phyloP scores from a whole-genome alignment of 2,888 invertebrate species.

The Melinaea marsaeus region DNA sequence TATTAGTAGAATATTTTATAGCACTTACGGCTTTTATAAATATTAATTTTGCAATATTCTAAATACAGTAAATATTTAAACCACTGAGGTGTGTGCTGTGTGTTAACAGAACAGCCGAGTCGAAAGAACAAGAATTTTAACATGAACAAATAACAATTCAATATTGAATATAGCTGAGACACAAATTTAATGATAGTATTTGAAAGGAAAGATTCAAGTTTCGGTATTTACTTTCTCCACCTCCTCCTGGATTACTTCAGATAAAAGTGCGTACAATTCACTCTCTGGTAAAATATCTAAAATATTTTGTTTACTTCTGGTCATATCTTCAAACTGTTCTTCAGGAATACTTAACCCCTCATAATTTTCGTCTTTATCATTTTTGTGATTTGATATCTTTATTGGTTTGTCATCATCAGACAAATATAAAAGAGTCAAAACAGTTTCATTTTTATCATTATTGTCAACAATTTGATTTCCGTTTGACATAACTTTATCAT shows the following conservation, averaged over 20 bases:
- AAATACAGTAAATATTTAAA: too few relatives aligned
- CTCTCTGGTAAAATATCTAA: slow-evolving; percentile 28
- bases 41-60: too few relatives aligned
- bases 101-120: too few relatives aligned
- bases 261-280: slow-evolving; percentile 36
- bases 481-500: slow-evolving; percentile 14
- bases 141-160: background rate
- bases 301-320: slow-evolving; percentile 26
- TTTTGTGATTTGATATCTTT: slow-evolving; percentile 1
- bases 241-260: slow-evolving; percentile 33
- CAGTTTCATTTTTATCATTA: slow-evolving; percentile 28
- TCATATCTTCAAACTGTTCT: slow-evolving; percentile 30
- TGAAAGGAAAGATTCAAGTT: background rate
- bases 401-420: slow-evolving; percentile 41
- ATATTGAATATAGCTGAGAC: background rate
- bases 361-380: slow-evolving; percentile 15
- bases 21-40: too few relatives aligned
- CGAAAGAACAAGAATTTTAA: too few relatives aligned
- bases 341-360: slow-evolving; percentile 27
- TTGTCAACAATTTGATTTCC: slow-evolving; percentile 3
- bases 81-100: too few relatives aligned
- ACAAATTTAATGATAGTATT: background rate
- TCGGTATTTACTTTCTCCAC: slow-evolving; percentile 25
- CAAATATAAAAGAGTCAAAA: slow-evolving; percentile 42
- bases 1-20: too few relatives aligned